These are phyloP conservation scores for Lutjanus erythropterus DNA, from an alignment of 2,113 vertebrate genomes.

Conservation along the genomic window DNA sequence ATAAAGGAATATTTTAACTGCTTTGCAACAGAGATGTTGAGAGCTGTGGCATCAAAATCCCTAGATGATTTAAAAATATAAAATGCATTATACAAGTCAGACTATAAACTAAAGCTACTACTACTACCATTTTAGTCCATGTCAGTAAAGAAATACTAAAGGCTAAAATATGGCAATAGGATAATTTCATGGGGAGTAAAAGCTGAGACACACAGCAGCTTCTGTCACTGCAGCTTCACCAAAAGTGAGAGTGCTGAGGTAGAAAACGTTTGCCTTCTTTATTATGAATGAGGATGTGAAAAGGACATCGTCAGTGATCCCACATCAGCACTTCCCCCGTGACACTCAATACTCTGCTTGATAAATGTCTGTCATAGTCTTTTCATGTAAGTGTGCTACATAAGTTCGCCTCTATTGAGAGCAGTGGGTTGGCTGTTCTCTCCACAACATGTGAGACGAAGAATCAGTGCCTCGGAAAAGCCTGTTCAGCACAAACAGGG, in stretches of 20 bases:
- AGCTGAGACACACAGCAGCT: background rate
- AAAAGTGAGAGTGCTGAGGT: conserved; percentile 41
- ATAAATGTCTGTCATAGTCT: conserved; percentile 67
- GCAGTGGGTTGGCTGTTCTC: conserved; percentile 16
- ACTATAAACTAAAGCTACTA: too few species aligned
- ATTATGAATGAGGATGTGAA: conserved; percentile 71
- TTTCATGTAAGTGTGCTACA: conserved; percentile 42
- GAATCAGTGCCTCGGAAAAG: conserved; percentile 47
- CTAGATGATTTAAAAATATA: too few species aligned
- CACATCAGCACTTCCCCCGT: conserved; percentile 62
- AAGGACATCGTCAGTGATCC: conserved; percentile 57
- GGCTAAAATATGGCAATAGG: background rate
- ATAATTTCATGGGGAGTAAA: background rate
- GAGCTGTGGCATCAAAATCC: too few species aligned
- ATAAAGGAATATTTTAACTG: too few species aligned
- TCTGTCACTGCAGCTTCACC: conserved; percentile 7
- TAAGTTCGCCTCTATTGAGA: conserved; percentile 47
- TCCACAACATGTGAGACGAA: conserved; percentile 20
- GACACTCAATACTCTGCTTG: conserved; percentile 67
- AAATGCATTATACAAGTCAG: too few species aligned
- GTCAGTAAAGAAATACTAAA: background rate
- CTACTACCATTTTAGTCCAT: background rate
- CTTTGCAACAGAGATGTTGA: too few species aligned
- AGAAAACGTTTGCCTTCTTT: conserved; percentile 54
- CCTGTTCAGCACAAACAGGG: conserved; percentile 62